These are phyloP conservation scores for Lipophrys pholis DNA, from an alignment of 2,113 vertebrate species.

Conservation along the genomic window DNA sequence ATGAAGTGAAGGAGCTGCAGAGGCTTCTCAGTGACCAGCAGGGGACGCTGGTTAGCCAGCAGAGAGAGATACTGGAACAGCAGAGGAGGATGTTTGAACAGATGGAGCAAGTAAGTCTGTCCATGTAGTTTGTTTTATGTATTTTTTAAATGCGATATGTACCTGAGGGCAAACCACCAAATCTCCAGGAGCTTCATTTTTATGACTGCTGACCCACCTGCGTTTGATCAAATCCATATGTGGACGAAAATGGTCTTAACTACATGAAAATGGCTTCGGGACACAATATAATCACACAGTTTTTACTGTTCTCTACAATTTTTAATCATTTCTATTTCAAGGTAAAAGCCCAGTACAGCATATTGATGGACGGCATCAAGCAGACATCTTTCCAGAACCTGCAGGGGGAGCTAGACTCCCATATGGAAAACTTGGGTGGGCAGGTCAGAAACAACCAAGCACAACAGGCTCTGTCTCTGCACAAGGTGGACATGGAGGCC, in stretches of 20 bases:
- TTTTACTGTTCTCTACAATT: not conserved
- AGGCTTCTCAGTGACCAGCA: conserved; percentile 87
- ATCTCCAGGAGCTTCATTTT: conserved; percentile 1
- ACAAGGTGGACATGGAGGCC: conserved; percentile 88
- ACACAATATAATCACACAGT: not conserved
- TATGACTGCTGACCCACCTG: not conserved
- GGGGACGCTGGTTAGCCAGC: conserved; percentile 82
- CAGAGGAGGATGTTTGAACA: conserved; percentile 88
- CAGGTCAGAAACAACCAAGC: conserved; percentile 82
- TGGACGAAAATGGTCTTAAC: not conserved
- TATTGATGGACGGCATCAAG: conserved; percentile 85
- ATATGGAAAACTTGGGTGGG: conserved; percentile 81
- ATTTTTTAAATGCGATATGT: too few species aligned
- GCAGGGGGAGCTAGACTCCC: conserved; percentile 84
- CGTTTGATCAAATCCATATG: not conserved
- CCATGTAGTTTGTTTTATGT: too few species aligned
- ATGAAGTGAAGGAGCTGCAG: conserved; percentile 84
- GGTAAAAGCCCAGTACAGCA: conserved; percentile 85
- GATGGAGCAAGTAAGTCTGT: conserved; percentile 83
- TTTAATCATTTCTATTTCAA: conserved; percentile 16
- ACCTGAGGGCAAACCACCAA: conserved; percentile 12
- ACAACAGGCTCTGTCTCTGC: conserved; percentile 85
- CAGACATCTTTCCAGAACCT: conserved; percentile 84
- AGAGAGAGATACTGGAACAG: conserved; percentile 87
- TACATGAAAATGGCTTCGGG: not conserved